These are phyloP conservation scores for Drosophila infuscata DNA, from an alignment of 2,888 invertebrate species.

Conservation along the genomic window DNA sequence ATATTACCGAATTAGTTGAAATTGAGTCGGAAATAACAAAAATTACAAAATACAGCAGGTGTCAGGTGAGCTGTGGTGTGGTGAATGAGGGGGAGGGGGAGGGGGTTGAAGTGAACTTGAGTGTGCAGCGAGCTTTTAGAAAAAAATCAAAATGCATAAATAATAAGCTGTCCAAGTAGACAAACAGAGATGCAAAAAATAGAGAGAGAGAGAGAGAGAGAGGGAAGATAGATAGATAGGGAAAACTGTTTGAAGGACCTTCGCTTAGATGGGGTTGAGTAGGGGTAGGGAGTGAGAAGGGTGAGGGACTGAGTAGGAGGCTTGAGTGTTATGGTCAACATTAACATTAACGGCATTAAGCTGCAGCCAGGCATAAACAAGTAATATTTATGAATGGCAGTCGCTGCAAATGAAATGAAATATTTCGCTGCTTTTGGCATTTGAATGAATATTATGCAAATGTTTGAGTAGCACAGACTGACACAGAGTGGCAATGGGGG, in stretches of 20 bases:
- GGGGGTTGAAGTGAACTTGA: conserved; percentile 28
- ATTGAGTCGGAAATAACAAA: conserved; percentile 28
- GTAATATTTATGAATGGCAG: conserved; percentile 21
- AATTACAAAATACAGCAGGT: conserved; percentile 54
- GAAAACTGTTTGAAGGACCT: conserved; percentile 32
- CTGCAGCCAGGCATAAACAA: conserved; percentile 51
- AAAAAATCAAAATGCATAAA: conserved; percentile 75
- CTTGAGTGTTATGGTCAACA: conserved; percentile 31
- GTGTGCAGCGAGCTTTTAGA: conserved; percentile 63
- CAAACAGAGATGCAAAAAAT: not conserved
- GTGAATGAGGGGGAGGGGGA: not conserved
- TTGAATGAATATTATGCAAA: conserved; percentile 40
- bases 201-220: not conserved
- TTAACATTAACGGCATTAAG: conserved; percentile 50
- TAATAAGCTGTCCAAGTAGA: conserved; percentile 46
- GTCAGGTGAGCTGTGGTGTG: conserved; percentile 32
- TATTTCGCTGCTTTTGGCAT: conserved; percentile 15
- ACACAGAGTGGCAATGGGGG: conserved; percentile 48
- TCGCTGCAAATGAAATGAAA: conserved; percentile 20
- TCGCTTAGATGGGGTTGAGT: not conserved
- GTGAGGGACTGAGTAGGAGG: not conserved
- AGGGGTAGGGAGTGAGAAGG: not conserved
- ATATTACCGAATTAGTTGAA: conserved; percentile 28
- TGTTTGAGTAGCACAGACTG: conserved; percentile 39
- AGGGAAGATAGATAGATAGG: conserved; percentile 3